A percentile compares a stretch with the other conserved stretches of the same genome.
Evolutionary conservation across 2,797 vertebrate genomes (phyloP).

Genomic region (Gobio occitaniae): DNA sequence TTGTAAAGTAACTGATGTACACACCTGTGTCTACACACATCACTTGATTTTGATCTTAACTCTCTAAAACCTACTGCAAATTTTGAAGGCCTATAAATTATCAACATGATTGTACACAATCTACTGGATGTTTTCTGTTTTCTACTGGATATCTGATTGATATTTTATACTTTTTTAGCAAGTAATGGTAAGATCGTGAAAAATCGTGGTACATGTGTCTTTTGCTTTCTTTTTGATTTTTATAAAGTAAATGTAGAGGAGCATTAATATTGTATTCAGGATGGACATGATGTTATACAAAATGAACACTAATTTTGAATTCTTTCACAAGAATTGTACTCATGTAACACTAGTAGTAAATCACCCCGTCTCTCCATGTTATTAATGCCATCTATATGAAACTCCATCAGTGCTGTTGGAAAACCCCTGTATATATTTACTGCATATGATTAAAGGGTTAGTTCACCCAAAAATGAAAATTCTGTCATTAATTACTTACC

Average conservation of each 20-base stretch:
- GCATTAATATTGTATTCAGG: not conserved
- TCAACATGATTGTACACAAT: not conserved
- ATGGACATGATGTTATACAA: not conserved
- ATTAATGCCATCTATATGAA: not conserved
- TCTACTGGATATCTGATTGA: too few species aligned
- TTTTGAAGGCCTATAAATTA: not conserved
- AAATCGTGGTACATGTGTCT: not conserved
- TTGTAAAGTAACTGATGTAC: not conserved
- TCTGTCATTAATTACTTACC: too few species aligned
- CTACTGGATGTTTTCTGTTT: too few species aligned
- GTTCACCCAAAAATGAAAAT: too few species aligned
- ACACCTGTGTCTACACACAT: not conserved
- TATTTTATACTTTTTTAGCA: too few species aligned
- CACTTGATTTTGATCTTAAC: not conserved
- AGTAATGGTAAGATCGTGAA: too few species aligned
- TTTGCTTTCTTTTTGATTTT: not conserved
- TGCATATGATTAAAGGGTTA: not conserved
- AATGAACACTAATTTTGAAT: not conserved
- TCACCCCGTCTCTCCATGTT: not conserved
- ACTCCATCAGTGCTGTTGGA: conserved; percentile 7
- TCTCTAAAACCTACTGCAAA: not conserved
- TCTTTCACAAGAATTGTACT: not conserved
- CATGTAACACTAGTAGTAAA: not conserved
- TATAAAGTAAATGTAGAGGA: too few species aligned
- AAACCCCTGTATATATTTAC: conserved; percentile 19